A percentile compares a stretch with the other conserved stretches of the same genome.
phyloP scores from a whole-genome alignment of 2,888 invertebrate species.

The Lepas anatifera region DNA sequence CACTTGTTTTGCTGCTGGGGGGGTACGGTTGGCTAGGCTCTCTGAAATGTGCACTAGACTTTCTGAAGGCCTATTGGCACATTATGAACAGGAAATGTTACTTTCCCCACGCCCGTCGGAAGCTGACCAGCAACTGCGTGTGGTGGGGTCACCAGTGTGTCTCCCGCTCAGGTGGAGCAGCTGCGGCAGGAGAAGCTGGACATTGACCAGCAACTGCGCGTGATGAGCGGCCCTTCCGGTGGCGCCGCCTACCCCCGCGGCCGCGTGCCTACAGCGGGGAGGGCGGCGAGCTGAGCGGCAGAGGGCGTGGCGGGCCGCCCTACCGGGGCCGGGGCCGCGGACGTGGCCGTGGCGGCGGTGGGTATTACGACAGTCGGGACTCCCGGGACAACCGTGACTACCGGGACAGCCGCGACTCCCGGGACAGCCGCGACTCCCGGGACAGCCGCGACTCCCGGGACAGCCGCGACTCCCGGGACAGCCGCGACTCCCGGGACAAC shows the following conservation, averaged over 20 bases:
- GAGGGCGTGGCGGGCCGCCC: background rate
- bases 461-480: too few species aligned
- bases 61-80: too few species aligned
- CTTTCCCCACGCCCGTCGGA: too few species aligned
- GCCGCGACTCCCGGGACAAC: too few species aligned
- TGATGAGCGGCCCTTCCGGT: background rate
- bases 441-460: too few species aligned
- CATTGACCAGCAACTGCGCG: conserved; percentile 84
- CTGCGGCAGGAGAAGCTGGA: conserved; percentile 85
- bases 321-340: background rate
- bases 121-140: too few species aligned
- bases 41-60: too few species aligned
- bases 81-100: too few species aligned
- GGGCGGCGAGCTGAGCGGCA: background rate
- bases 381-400: background rate
- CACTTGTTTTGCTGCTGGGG: too few species aligned
- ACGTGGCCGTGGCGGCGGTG: background rate
- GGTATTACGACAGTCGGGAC: background rate
- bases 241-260: background rate
- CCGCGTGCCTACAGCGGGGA: background rate
- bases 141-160: too few species aligned
- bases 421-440: too few species aligned
- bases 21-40: too few species aligned
- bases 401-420: background rate
- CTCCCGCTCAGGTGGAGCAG: conserved; percentile 71